Conservation (phyloP, 1,140 invertebrate species). For the Aphelenchoides besseyi region DNA sequence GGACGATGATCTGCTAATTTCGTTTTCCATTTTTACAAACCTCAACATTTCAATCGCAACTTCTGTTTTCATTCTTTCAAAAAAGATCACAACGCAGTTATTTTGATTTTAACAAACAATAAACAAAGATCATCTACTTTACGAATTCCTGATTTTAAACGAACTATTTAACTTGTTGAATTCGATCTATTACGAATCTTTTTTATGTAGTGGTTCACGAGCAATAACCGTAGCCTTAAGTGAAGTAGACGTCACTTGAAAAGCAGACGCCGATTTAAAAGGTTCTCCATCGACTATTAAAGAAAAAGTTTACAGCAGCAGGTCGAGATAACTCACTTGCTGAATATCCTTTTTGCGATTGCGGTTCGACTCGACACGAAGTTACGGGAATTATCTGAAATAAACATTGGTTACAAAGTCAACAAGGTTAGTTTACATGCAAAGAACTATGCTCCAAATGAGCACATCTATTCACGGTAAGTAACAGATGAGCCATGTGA, state of each 20-base stretch:
- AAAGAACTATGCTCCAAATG: slow-evolving; percentile 46
- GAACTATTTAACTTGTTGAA: no score
- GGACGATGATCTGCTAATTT: background rate
- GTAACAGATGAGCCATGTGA: slow-evolving; percentile 48
- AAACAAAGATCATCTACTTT: no score
- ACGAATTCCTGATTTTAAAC: no score
- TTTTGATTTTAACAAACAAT: no score
- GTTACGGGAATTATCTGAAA: slow-evolving; percentile 52
- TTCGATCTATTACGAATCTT: no score
- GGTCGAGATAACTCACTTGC: no score
- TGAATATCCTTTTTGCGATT: slow-evolving; percentile 22
- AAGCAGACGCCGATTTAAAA: slow-evolving; percentile 29
- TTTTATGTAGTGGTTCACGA: no score
- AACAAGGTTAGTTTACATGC: slow-evolving; percentile 31
- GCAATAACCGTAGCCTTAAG: slow-evolving; percentile 36
- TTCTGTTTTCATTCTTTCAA: no score
- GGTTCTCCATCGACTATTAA: slow-evolving; percentile 55
- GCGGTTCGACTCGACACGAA: slow-evolving; percentile 55
- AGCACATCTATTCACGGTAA: slow-evolving; percentile 41
- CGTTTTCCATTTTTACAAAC: no score
- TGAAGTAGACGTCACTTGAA: slow-evolving; percentile 33
- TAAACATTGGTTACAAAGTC: background rate
- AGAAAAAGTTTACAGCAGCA: slow-evolving; percentile 38
- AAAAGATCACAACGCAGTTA: no score
- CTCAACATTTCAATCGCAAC: no score